These are phyloP conservation scores for Diogma glabrata DNA, from an alignment of 2,888 invertebrate genomes.

Conservation along the genomic window DNA sequence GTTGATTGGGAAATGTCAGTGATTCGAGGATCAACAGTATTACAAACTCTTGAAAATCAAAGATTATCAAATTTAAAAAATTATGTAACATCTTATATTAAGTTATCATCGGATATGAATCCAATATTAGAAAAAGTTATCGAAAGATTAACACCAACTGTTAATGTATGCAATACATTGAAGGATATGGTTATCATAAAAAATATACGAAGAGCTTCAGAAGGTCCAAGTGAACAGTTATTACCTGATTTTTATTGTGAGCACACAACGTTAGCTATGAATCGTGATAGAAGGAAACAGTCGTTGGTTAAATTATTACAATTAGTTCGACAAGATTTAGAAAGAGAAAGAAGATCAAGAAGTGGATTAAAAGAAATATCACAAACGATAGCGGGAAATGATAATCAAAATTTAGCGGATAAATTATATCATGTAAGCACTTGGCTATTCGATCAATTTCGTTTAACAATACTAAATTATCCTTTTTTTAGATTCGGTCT, in stretches of 20 bases:
- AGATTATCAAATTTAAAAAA: slow-evolving; percentile 69
- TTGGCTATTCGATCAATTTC: background rate
- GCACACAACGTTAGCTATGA: slow-evolving; percentile 87
- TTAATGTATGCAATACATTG: slow-evolving; percentile 33
- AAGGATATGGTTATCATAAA: slow-evolving; percentile 35
- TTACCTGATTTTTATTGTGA: slow-evolving; percentile 93
- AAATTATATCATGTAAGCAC: slow-evolving; percentile 77
- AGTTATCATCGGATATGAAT: slow-evolving; percentile 56
- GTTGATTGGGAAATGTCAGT: slow-evolving; percentile 89
- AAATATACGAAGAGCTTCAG: slow-evolving; percentile 34
- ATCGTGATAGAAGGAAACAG: slow-evolving; percentile 77
- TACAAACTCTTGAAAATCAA: slow-evolving; percentile 85
- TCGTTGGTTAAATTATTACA: slow-evolving; percentile 75
- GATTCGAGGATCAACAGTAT: slow-evolving; percentile 70
- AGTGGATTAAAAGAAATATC: slow-evolving; percentile 83
- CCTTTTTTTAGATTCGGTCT: slow-evolving; percentile 64
- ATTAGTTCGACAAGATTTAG: slow-evolving; percentile 76
- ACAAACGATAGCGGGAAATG: slow-evolving; percentile 74
- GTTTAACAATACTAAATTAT: background rate
- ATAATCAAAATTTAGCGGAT: slow-evolving; percentile 82
- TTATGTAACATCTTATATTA: slow-evolving; percentile 51
- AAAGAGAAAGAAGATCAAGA: slow-evolving; percentile 78
- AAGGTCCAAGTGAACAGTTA: slow-evolving; percentile 64
- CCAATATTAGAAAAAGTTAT: slow-evolving; percentile 62
- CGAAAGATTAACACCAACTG: slow-evolving; percentile 28